Percentiles rank a stretch among this genome's conserved stretches.
These are phyloP conservation scores for Tetraodon nigroviridis DNA, from an alignment of 2,113 vertebrate genomes.

Conservation along the genomic window DNA sequence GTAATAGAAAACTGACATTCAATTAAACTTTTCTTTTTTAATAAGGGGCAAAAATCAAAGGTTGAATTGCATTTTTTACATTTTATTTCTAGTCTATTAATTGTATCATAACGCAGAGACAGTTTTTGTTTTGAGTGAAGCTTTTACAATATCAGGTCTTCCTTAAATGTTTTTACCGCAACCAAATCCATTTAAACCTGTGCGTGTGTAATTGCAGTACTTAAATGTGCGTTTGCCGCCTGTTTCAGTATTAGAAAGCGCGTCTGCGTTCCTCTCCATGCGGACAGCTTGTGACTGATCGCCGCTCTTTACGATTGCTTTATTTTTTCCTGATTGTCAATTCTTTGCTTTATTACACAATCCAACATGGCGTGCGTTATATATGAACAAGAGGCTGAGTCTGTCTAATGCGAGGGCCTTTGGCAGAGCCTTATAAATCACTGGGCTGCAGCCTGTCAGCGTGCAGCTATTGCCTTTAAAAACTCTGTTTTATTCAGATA, in stretches of 20 bases:
- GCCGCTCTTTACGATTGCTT: conserved; percentile 26
- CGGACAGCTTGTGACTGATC: conserved; percentile 43
- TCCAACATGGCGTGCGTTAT: conserved; percentile 55
- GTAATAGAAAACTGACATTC: too few relatives aligned
- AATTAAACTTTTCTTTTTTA: too few relatives aligned
- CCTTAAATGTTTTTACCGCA: too few relatives aligned
- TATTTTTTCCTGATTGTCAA: conserved; percentile 39
- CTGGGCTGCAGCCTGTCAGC: conserved; percentile 67
- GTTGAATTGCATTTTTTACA: too few relatives aligned
- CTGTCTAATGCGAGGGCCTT: conserved; percentile 35
- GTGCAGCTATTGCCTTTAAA: conserved; percentile 62
- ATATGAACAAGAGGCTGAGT: conserved; percentile 55
- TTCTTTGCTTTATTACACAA: conserved; percentile 58
- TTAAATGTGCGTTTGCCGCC: too few relatives aligned
- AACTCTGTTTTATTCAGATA: conserved; percentile 74
- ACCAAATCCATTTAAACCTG: too few relatives aligned
- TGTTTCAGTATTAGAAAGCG: background rate
- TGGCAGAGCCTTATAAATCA: conserved; percentile 74
- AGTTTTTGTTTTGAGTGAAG: too few relatives aligned
- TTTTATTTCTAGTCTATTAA: too few relatives aligned
- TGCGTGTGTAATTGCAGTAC: too few relatives aligned
- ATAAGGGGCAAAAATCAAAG: too few relatives aligned
- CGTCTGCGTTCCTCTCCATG: conserved; percentile 8
- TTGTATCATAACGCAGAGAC: too few relatives aligned
- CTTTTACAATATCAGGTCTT: too few relatives aligned